Base-by-base conservation (phyloP, 2,797 vertebrate species). In the Ctenochaetus hawaiiensis region DNA sequence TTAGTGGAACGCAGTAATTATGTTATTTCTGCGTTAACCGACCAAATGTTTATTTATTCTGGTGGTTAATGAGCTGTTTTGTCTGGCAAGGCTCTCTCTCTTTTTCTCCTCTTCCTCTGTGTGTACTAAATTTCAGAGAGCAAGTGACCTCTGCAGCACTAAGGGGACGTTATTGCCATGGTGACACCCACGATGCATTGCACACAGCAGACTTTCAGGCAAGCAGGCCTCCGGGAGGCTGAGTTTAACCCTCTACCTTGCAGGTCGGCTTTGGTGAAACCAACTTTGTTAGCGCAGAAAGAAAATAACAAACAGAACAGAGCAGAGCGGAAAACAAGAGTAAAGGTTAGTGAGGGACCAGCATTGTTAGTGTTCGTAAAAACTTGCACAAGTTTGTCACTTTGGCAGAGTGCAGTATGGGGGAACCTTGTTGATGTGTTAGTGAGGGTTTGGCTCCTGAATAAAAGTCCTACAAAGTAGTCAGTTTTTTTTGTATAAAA, bases 211-310 rank as follows among this genome's bases (percentile, higher is more conserved):
- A 75, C 93, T 96, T 96, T 96, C 94, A 96, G 90, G 91, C 92
- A 82, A 88, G 86, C 87, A 89, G 85, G 89, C 90, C 87, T 84
- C 79, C 41, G 54, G 79, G 90, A 89, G 88, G 89, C 78, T 83
- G 85, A 90, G 85, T 95, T 96, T 77, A 93, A 94, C 95, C 94
- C 95, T 96, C 96, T 98, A 98, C 97, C 97, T 99, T 99, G 96
- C 90, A 99, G 96, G 94, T 99, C 96, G 95, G 97, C 97, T 98
- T 99, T 99, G 96, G 96, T 98, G 96, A 98, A 98, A 93, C 96
- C 96, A 96, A 98, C 97, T 99, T 97, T 97, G 96, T 97, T 96
- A 96, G 96, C 92, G 92, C 89, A 94, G 96, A 96, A 95, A 96
- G 91, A 96, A 93, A 92, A 90, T 65, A 90, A 75, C 93, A 94